Evolutionary conservation across 2,888 invertebrate species (phyloP), one percentile per base, ranked within the genome.

Genomic region (Drosophila niveifrons): DNA sequence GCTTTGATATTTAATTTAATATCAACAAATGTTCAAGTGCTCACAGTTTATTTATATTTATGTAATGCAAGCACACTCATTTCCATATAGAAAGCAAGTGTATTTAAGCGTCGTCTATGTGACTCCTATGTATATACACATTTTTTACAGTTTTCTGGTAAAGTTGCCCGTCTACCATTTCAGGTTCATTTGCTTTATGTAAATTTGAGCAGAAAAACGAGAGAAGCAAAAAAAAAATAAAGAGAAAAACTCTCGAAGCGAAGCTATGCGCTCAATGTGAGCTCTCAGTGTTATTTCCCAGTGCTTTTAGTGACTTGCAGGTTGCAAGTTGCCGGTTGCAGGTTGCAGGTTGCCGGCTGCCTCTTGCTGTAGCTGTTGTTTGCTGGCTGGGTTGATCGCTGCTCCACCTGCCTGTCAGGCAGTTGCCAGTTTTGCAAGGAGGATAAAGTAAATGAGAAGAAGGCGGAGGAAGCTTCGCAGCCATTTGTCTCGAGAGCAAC

Each of bases 131-230:
- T 18, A 6, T 10, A 11, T 13, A 10, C 8, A 31, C 31, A 10
- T 44, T 58, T 58, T 52, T n/a, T 56, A 34, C 17, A 46, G 36
- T 18, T 51, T 43, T 11, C 39, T 31, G 50, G 15, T 72, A 53
- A 43, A 68, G 43, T 61, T 17, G 50, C 23, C n/a, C 58, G 56
- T 77, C 67, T 79, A 71, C 59, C 72, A 75, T 82, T 83, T 82
- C 78, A 69, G 82, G 70, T 83, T 84, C 82, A 83, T 84, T 83
- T 83, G 78, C 82, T 75, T 72, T 87, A 83, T 83, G 87, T 82
- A 83, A 87, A 83, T 83, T 82, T 64, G 53, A 63, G 51, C 2
- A 48, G 15, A n/a, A 3, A 41, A 23, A 9, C 3, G 44, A 10
- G 34, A 11, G 18, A 29, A 13, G 11, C 8, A 50, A 23, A 6